These are phyloP conservation scores for Clarias gariepinus DNA, from an alignment of 2,113 vertebrate species.

Conservation along the genomic window DNA sequence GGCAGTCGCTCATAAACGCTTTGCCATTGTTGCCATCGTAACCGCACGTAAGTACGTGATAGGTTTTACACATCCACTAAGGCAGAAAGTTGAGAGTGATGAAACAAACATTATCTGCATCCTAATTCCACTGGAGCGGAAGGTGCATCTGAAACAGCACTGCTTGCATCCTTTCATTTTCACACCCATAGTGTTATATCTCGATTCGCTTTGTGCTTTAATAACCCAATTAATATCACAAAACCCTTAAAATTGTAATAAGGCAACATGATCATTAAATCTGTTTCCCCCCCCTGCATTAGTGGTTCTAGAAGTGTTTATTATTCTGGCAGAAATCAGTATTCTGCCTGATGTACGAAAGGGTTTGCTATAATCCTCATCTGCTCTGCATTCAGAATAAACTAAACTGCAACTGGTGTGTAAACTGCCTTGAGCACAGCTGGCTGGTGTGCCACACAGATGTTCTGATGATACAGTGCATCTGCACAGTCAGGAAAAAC, in stretches of 20 bases:
- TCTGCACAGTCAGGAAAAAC: not conserved
- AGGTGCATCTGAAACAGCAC: not conserved
- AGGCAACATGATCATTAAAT: not conserved
- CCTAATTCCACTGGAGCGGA: not conserved
- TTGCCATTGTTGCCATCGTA: conserved; percentile 64
- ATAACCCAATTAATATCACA: not conserved
- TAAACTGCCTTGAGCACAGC: not conserved
- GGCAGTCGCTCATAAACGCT: conserved; percentile 12
- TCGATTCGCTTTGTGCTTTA: not conserved
- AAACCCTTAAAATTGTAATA: not conserved
- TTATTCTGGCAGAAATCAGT: not conserved
- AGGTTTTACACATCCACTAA: conserved; percentile 43
- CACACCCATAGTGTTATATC: not conserved
- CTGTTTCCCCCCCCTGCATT: no score
- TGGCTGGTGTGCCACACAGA: not conserved
- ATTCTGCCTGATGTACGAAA: not conserved
- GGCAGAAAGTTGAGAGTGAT: conserved; percentile 13
- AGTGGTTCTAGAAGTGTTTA: not conserved
- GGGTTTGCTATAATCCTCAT: not conserved
- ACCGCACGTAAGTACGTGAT: conserved; percentile 40
- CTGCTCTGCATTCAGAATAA: not conserved
- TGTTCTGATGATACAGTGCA: not conserved
- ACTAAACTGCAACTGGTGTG: not conserved
- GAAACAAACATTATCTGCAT: not conserved
- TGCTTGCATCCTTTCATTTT: not conserved